These are phyloP conservation scores for Cephus sareptanus DNA, from an alignment of 2,888 invertebrate species.

Conservation along the genomic window DNA sequence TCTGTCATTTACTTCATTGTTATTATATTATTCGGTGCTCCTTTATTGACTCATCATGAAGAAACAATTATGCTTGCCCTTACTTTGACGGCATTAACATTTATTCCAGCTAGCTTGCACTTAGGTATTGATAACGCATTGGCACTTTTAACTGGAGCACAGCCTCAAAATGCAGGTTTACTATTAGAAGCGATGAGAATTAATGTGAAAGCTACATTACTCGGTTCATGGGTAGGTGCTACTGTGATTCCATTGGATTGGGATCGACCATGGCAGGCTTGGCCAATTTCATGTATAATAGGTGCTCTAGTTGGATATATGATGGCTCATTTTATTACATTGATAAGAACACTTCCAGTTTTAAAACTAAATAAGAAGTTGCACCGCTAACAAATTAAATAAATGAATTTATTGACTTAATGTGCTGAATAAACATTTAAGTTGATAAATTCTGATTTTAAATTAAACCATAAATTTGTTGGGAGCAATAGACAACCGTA, in stretches of 20 bases:
- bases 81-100: slow-evolving; percentile 72
- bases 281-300: slow-evolving; percentile 79
- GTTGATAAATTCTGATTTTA: too few species aligned
- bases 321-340: slow-evolving; percentile 70
- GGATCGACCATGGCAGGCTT: slow-evolving; percentile 89
- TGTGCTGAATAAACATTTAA: neutral
- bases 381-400: slow-evolving; percentile 32
- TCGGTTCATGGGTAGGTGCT: slow-evolving; percentile 88
- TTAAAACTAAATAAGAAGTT: slow-evolving; percentile 43
- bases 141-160: slow-evolving; percentile 69
- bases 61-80: slow-evolving; percentile 77
- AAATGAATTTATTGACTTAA: neutral
- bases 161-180: slow-evolving; percentile 58
- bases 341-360: slow-evolving; percentile 61
- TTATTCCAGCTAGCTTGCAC: slow-evolving; percentile 74
- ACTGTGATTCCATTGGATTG: slow-evolving; percentile 90
- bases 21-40: slow-evolving; percentile 78
- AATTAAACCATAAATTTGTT: too few species aligned
- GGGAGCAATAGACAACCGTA: too few species aligned
- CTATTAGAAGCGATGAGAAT: slow-evolving; percentile 69
- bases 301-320: slow-evolving; percentile 76
- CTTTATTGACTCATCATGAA: slow-evolving; percentile 72
- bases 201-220: slow-evolving; percentile 72
- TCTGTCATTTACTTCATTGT: slow-evolving; percentile 70
- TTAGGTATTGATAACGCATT: slow-evolving; percentile 72